Evolutionary conservation across 2,113 vertebrate genomes (phyloP), one percentile per base, ranked within the genome.

Genomic region (Gadus chalcogrammus): DNA sequence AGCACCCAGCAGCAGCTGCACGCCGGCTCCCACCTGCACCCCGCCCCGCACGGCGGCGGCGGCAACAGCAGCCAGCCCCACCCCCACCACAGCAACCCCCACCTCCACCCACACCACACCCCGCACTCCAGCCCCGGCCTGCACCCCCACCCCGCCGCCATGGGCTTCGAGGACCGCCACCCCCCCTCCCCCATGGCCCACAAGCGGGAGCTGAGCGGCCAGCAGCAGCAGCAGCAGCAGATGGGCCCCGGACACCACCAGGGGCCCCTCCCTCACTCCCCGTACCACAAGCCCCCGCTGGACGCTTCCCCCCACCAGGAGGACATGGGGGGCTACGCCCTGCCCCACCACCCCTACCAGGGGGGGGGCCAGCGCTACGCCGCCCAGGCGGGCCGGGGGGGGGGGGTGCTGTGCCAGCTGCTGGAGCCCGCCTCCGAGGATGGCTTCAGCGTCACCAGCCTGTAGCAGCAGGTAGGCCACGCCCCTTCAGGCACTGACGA

Each of bases 391-490:
- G 90, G 89, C 82, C 92, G 92, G 91, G 93, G 94, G 85, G 91
- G 94, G 81, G 92, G 94, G 78, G 96, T 98, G 84, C 91, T 99
- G 90, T 96, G 96, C 89, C 96, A 97, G 80, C 94, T 98, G 89
- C 93, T 96, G 85, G 97, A 98, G 82, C 95, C 95, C 67, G 93
- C 95, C 81, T 93, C 92, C 3, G 97, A 99, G 83, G 97, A 99
- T 91, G 95, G 94, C 91, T 99, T 99, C 91, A 99, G 95, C 64
- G 97, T 98, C 92, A 99, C 97, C 91, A 98, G 96, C 93, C 95
- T 99, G 94, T 99, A 98, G 95, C 91, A 91, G 79, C 90, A 95
- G 95, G 91, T 92, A 55, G 74, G 87, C 77, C 6, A n/a, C 62
- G 35, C 42, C 42, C 42, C 2, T 9, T 9, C 42, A 4, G 9